These are phyloP conservation scores for Brachirus orientalis DNA, from an alignment of 2,113 vertebrate species.

Conservation along the genomic window DNA sequence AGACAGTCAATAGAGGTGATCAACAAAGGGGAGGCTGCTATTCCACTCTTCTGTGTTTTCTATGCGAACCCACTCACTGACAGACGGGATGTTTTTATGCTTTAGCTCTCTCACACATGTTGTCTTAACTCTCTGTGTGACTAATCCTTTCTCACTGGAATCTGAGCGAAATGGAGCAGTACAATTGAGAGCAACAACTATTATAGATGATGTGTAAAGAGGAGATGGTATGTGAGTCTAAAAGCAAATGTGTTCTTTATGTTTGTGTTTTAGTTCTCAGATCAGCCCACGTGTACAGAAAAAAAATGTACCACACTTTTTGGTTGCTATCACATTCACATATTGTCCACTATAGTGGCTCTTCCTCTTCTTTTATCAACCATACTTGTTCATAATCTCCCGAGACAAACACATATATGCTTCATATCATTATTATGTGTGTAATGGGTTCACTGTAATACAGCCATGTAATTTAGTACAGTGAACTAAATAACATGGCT, in stretches of 20 bases:
- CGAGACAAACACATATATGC: background rate
- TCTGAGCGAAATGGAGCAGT: slow-evolving; percentile 10
- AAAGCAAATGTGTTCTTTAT: background rate
- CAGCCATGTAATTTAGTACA: too few relatives aligned
- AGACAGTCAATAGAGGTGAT: slow-evolving; percentile 53
- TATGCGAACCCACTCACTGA: slow-evolving; percentile 35
- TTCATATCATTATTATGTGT: background rate
- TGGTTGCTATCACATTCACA: background rate
- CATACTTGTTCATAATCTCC: background rate
- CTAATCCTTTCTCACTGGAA: slow-evolving; percentile 24
- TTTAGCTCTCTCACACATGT: slow-evolving; percentile 6
- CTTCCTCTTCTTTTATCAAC: background rate
- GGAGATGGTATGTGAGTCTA: background rate
- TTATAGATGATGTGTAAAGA: slow-evolving; percentile 2
- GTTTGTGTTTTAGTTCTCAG: slow-evolving; percentile 7
- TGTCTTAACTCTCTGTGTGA: background rate
- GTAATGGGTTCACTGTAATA: too few relatives aligned
- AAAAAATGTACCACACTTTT: background rate
- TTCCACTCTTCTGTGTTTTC: slow-evolving; percentile 37
- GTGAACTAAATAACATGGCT: too few relatives aligned
- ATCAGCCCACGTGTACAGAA: background rate
- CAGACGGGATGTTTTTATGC: slow-evolving; percentile 36
- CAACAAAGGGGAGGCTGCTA: slow-evolving; percentile 52
- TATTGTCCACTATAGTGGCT: background rate
- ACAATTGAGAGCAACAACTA: slow-evolving; percentile 13